Evolutionary conservation across 2,113 vertebrate genomes (phyloP), one percentile per base, ranked within the genome.

Genomic region (Platichthys flesus): DNA sequence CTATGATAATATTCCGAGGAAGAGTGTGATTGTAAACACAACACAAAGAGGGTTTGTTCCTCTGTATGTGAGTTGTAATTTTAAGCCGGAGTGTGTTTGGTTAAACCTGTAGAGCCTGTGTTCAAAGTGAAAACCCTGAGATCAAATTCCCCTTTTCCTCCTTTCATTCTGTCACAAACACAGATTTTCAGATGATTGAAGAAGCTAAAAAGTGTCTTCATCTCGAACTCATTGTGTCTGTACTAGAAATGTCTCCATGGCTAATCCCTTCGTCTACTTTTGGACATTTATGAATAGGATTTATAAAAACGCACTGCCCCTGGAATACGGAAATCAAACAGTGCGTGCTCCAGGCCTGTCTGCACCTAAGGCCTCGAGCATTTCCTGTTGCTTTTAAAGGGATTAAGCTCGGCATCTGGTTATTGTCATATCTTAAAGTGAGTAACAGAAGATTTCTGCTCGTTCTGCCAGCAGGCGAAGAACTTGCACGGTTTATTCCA

Each of bases 331-430:
- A 31, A 31, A 31, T 31, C 31, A 7, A 31, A 31, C 31, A 7
- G 31, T 31, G 31, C 1, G 31, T 7, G 6, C 31, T 1, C 31
- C 31, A 31, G 6, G 31, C 31, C 31, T 65, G 58, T 78, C 20
- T 68, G 26, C 66, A 72, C 47, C 28, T 23, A 51, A 20, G 20
- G 16, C 6, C 49, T 18, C 7, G 12, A 63, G 16, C 9, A 23
- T 47, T 62, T 76, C 31, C 51, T 65, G 80, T 26, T 14, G 20
- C 45, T 20, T 55, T 54, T 55, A 58, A 84, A 28, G 0, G 69
- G 70, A 89, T 87, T 70, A 76, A 82, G 24, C 1, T 2, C 2
- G 0, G 66, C 35, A 24, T 76, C 73, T 70, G 73, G 70, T 68
- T 78, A 78, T 4, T 9, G 10, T 61, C 68, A 76, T 3, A 23